Evolutionary conservation across 30 jellyfish, hydroid and myxozoan species (phyloP).

Genomic region (Aurelia sp.): DNA sequence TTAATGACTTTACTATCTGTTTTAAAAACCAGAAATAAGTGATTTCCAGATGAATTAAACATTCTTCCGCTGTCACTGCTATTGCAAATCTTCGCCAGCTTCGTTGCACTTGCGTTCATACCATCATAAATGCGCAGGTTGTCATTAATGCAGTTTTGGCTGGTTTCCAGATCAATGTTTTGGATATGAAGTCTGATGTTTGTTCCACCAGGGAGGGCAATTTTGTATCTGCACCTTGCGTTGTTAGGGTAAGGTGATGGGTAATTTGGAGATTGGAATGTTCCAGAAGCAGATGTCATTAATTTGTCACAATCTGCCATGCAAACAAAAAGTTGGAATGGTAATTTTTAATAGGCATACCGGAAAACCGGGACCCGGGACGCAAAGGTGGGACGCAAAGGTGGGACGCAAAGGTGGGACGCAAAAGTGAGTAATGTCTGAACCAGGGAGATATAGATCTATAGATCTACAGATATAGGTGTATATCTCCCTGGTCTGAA

Average conservation of each 20-base stretch:
- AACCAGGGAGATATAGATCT: too few species aligned
- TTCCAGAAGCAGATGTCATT: neutral
- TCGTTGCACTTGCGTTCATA: neutral
- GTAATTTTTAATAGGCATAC: too few species aligned
- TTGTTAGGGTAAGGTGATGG: neutral
- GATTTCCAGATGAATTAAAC: neutral
- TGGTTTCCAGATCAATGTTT: neutral
- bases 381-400: too few species aligned
- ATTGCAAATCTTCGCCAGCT: neutral
- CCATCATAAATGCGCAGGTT: neutral
- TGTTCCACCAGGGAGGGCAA: neutral
- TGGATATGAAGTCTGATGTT: neutral
- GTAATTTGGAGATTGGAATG: neutral
- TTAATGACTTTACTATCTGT: neutral
- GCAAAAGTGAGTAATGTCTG: too few species aligned
- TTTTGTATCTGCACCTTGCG: neutral
- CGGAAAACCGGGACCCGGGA: too few species aligned
- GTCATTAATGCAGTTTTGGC: neutral
- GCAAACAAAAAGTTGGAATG: neutral
- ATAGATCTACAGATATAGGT: too few species aligned
- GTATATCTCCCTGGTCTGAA: too few species aligned
- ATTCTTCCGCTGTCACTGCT: neutral
- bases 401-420: too few species aligned
- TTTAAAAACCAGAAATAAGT: neutral
- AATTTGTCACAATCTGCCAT: neutral